Evolutionary conservation across 2,113 vertebrate genomes (phyloP), one percentile per base, ranked within the genome.

Genomic region (Rhombomys opimus): DNA sequence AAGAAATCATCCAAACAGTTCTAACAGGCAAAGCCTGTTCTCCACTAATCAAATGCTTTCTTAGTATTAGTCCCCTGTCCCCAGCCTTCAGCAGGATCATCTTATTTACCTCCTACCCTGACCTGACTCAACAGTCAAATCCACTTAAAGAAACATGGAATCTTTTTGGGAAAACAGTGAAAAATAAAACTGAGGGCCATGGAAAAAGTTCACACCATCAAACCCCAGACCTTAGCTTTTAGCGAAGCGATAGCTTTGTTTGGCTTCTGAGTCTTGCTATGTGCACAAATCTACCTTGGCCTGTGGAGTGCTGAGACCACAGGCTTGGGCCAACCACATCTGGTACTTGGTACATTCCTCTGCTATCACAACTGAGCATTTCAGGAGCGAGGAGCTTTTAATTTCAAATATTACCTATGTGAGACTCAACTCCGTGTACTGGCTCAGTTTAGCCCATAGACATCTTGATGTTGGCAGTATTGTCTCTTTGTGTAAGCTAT

Each of bases 11-110:
- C 27, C 41, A 52, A 50, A 67, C 0, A 1, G n/a, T 27, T 87
- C 87, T 70, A 50, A 87, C 61, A 23, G 23, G 84, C 46, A 10
- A 18, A 46, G 18, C 0, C 0, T 27, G 61, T 22, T 77, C 65
- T 18, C 59, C 61, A 12, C 35, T 77, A 11, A 27, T 81, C 86
- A 17, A 4, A 27, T 2, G 0, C 0, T 2, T 3, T 30, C 65
- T 1, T 0, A 2, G 73, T 70, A 0, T 0, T 1, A 5, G 10
- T 10, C 68, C 8, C 14, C 75, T 5, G 27, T 17, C 15, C 13
- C 4, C 75, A 0, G 10, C 1, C 75, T 52, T 2, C 57, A 9
- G 11, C 2, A 3, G 7, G 1, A 13, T 50, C 52, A 10, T 2
- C 32, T 35, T 54, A 1, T 5, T n/a, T 12, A 8, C 57, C 30